Percentiles rank a stretch among this genome's conserved stretches.
These are phyloP conservation scores for Ferrisia virgata DNA, from an alignment of 2,888 invertebrate genomes.

Conservation along the genomic window DNA sequence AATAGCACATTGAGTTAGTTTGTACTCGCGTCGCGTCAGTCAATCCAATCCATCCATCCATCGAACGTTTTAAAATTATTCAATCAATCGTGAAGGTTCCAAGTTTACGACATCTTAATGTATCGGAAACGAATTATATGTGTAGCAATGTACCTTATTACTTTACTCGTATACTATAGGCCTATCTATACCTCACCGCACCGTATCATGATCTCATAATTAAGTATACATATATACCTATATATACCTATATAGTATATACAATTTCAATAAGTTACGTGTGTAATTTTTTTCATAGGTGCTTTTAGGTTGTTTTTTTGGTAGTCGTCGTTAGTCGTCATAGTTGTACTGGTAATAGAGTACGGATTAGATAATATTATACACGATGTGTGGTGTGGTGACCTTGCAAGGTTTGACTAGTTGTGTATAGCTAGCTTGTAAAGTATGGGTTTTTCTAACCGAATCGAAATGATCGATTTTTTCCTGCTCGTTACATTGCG, in stretches of 20 bases:
- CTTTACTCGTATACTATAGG: too few relatives aligned
- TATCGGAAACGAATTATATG: background rate
- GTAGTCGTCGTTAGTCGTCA: background rate
- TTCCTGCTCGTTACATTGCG: background rate
- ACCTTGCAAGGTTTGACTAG: background rate
- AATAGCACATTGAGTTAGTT: too few relatives aligned
- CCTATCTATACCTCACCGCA: background rate
- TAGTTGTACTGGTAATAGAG: too few relatives aligned
- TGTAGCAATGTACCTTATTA: background rate
- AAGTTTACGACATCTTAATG: conserved; percentile 17
- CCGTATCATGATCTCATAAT: background rate
- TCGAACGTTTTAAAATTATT: conserved; percentile 10
- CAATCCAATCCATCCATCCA: background rate
- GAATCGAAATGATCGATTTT: background rate
- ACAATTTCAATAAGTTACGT: background rate
- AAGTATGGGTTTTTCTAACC: background rate
- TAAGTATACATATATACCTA: background rate
- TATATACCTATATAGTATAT: background rate
- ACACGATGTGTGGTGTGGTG: background rate
- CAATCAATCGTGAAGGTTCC: conserved; percentile 20
- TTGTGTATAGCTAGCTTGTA: background rate
- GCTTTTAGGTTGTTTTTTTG: background rate
- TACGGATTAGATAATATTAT: background rate
- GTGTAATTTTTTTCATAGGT: background rate
- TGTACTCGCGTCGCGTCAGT: background rate